Percentiles rank a stretch among this genome's conserved stretches.
Conservation (phyloP, 2,888 invertebrate genomes). For the Hedya salicella region DNA sequence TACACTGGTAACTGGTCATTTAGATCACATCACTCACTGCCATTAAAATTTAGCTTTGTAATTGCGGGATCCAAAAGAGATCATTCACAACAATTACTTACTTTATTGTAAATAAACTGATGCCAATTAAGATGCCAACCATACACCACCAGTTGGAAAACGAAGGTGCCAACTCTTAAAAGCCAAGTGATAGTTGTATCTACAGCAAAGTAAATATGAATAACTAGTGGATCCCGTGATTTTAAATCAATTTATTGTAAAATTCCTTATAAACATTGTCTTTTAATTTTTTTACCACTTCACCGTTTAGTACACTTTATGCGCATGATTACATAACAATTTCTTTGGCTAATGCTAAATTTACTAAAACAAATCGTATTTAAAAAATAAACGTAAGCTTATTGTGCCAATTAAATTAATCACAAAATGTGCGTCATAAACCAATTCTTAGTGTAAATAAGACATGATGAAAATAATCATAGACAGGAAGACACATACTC, state of each 20-base stretch:
- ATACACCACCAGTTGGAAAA: not conserved
- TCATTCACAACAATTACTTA: not conserved
- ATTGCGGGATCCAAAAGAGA: not conserved
- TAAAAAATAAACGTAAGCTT: not conserved
- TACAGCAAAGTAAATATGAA: no score
- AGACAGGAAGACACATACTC: no score
- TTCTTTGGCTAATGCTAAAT: not conserved
- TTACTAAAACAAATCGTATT: not conserved
- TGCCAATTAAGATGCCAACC: not conserved
- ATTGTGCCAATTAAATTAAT: not conserved
- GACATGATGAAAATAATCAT: no score
- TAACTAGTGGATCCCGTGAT: not conserved
- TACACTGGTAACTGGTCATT: constrained; percentile 10
- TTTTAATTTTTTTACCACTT: not conserved
- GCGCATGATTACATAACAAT: not conserved
- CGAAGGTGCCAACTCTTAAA: not conserved
- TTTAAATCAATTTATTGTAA: not conserved
- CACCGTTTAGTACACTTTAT: not conserved
- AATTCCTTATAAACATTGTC: not conserved
- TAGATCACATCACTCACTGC: constrained; percentile 14
- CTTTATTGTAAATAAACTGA: not conserved
- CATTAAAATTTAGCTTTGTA: not conserved
- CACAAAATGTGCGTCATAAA: not conserved
- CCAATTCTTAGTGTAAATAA: not conserved
- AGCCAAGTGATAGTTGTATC: no score